Base-by-base conservation (phyloP, 2,113 vertebrate species). In the Cettia cetti region DNA sequence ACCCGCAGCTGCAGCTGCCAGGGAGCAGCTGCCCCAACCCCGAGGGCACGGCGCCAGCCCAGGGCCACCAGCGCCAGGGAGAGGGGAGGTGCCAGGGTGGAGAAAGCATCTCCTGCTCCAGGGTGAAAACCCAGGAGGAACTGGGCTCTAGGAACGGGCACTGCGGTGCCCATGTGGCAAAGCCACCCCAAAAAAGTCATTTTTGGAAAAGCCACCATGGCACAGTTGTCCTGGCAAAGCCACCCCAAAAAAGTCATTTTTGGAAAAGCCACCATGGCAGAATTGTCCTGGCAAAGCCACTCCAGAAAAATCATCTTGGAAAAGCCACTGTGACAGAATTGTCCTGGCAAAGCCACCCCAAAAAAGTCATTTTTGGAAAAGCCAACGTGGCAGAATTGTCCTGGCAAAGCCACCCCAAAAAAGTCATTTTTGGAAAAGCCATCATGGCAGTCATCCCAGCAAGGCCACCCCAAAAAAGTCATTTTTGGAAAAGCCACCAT, bases 51-150 rank as follows among this genome's bases (percentile, higher is more conserved):
- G 14, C 5, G 71, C 82, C 81, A 72, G 42, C 5, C 14, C 8
- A 1, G 28, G 59, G 82, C 82, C 69, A 64, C 30, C 31, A 45
- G 45, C 19, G 45, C 45, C 45, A 45, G n/a, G 17, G 11, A 57
- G 23, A 50, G 1, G 30, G 22, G n/a, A 26, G 2, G 35, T 12
- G 35, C 59, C 77, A 33, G 16, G 44, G 7, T 0, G 2, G 54
- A 61, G 47, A 30, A 78, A 39, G 10, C 72, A 45, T 3, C 33
- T 19, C 71, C 65, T 4, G 40, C 64, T 42, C 60, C 33, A 1
- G 20, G 19, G 19, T 11, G 9, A 8, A 0, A 30, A 66, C 1
- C 54, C 3, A 0, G 31, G 5, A 56, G 10, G 31, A 6, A 6
- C 1, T 0, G 26, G 31, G 75, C 30, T 10, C 44, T 35, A 6